Conservation (phyloP, 2,888 invertebrate genomes). For the Phanerotoma sp. region DNA sequence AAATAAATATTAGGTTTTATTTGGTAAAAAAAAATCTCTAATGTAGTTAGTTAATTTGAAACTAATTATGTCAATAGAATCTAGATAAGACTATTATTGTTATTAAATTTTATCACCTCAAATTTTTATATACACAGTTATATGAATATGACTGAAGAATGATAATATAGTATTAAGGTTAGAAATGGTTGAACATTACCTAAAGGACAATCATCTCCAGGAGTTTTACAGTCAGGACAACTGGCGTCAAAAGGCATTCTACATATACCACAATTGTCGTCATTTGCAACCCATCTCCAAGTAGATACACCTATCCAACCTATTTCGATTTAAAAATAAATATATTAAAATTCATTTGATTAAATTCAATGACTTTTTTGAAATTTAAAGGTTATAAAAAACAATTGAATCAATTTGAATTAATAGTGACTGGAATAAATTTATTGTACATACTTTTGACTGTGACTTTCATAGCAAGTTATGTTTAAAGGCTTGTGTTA, state of each 20-base stretch:
- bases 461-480: conserved; percentile 22
- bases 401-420: conserved; percentile 15
- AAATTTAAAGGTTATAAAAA: conserved; percentile 56
- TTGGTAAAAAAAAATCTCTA: too few species aligned
- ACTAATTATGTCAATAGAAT: too few species aligned
- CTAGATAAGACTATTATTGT: too few species aligned
- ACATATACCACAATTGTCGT: conserved; percentile 99
- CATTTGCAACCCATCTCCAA: conserved; percentile 99
- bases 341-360: too few species aligned
- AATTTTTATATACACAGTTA: too few species aligned
- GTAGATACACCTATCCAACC: conserved; percentile 95
- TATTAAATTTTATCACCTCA: too few species aligned
- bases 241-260: conserved; percentile 99
- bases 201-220: conserved; percentile 96
- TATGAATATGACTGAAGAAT: too few species aligned
- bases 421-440: neutral
- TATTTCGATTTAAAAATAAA: conserved; percentile 40
- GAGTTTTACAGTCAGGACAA: conserved; percentile 96
- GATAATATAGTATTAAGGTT: neutral
- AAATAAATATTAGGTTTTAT: too few species aligned
- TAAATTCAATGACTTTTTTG: too few species aligned
- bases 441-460: conserved; percentile 22
- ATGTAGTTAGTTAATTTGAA: too few species aligned
- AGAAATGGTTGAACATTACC: conserved; percentile 51
- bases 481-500: too few species aligned